Base-by-base conservation (phyloP, 1,140 invertebrate genomes). In the Euschistus heros region DNA sequence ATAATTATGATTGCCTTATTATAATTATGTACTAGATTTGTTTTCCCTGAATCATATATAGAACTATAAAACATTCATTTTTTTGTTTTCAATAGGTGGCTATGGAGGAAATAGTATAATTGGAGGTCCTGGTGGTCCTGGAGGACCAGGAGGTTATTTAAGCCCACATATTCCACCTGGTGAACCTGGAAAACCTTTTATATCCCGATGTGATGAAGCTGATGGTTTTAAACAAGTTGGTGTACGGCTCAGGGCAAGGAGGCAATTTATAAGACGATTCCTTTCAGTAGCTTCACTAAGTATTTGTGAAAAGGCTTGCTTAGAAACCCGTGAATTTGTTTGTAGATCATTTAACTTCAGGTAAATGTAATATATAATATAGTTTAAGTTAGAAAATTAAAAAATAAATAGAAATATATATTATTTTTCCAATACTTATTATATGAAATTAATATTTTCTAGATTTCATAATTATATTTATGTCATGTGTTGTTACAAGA, bases 301-400 rank as follows among this genome's bases (percentile, higher is more conserved):
- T 0, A 84, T 88, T 47, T 93, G 91, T 73, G 87, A 93, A 73
- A 77, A 85, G 64, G 89, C 91, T 73, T 94, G 91, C 73, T 81
- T 85, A 17, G 88, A 91, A 72, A 82, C 85, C 10, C 79, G 86
- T 69, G 90, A 92, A 72, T 92, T 93, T 72, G 81, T 89, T n/a
- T 94, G 91, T 71, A 78, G 86, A 71, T 88, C 90, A 15, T 93
- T 93, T 76, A 94, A 93, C 77, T 93, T 84, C 77, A 84, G 87
- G 79, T 84, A 76, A 72, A 37, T 18, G 5, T 14, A 61, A 44
- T 5, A 54, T 24, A 50, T 65, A 8, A 13, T 27, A 8, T 37
- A 44, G 14, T 37, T 62, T 62, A 20, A 6, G 14, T 62, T 44
- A n/a, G 37, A 65, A 57, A 18, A 37, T 24, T 8, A 10, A 10